Percentiles rank a stretch among this genome's conserved stretches.
Conservation (phyloP, 2,888 invertebrate genomes). For the Drosophila eohydei region DNA sequence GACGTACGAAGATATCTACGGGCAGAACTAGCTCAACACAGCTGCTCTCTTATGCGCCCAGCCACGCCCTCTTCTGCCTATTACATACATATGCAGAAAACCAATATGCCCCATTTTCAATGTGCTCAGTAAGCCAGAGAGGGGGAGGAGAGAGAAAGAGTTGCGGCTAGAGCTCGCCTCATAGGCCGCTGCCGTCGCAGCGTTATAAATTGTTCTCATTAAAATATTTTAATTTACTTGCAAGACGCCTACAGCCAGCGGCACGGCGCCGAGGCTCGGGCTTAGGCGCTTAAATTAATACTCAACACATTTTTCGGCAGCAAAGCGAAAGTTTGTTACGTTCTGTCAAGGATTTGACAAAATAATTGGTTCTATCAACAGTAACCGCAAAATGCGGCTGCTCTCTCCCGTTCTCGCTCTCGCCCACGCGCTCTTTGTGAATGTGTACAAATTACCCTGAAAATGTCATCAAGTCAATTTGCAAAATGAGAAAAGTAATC, state of each 20-base stretch:
- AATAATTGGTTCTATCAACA: constrained; percentile 71
- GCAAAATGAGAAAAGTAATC: constrained; percentile 78
- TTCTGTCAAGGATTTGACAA: constrained; percentile 39
- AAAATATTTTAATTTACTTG: constrained; percentile 81
- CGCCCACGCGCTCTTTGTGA: not conserved
- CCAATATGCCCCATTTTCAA: not conserved
- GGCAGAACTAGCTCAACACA: not conserved
- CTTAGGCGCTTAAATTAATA: constrained; percentile 61
- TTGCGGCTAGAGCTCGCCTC: constrained; percentile 4
- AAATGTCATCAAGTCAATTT: constrained; percentile 80
- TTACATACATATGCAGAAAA: not conserved
- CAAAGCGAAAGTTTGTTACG: constrained; percentile 27
- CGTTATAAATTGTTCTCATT: constrained; percentile 81
- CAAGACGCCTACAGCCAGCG: constrained; percentile 37
- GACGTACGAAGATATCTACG: not conserved
- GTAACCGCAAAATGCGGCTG: constrained; percentile 30
- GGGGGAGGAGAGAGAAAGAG: not conserved
- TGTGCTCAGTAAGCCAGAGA: not conserved
- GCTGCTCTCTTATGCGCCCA: no score
- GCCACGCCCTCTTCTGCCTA: no score
- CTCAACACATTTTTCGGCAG: constrained; percentile 60
- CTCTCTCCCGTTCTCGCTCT: not conserved
- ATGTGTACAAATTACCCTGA: constrained; percentile 71
- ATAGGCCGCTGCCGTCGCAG: constrained; percentile 52
- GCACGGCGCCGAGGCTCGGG: not conserved